Conservation (phyloP, 1,140 invertebrate genomes). For the Drosophila pallidifrons region DNA sequence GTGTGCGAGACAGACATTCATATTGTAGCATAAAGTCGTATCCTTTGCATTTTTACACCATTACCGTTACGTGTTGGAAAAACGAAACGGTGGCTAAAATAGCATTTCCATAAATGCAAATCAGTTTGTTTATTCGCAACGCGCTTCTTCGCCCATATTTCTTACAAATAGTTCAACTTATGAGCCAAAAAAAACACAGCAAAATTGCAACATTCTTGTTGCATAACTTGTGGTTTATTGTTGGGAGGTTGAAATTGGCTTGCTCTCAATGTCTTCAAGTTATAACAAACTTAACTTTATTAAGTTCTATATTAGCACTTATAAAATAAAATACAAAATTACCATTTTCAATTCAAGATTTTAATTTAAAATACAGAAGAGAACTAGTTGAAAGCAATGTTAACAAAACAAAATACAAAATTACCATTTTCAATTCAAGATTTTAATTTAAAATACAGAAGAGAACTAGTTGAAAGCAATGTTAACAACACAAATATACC, state of each 20-base stretch:
- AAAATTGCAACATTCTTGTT: conserved; percentile 52
- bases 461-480: too few relatives aligned
- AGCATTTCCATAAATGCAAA: conserved; percentile 81
- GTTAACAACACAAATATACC: too few relatives aligned
- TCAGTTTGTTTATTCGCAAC: conserved; percentile 76
- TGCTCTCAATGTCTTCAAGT: conserved; percentile 19
- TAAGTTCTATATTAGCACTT: not conserved
- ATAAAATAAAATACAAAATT: too few relatives aligned
- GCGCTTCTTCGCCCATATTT: conserved; percentile 54
- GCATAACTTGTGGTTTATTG: conserved; percentile 36
- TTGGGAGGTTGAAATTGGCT: conserved; percentile 36
- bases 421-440: too few relatives aligned
- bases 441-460: too few relatives aligned
- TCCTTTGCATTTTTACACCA: conserved; percentile 78
- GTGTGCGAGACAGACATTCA: conserved; percentile 42
- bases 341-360: too few relatives aligned
- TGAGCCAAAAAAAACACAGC: conserved; percentile 23
- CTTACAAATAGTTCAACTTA: conserved; percentile 77
- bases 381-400: too few relatives aligned
- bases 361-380: too few relatives aligned
- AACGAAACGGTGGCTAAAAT: conserved; percentile 58
- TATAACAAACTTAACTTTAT: not conserved
- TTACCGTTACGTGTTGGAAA: conserved; percentile 44
- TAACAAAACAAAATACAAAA: too few relatives aligned
- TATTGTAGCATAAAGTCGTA: conserved; percentile 23